These are phyloP conservation scores for Campylomormyrus numenius DNA, from an alignment of 2,113 vertebrate genomes.

Conservation along the genomic window DNA sequence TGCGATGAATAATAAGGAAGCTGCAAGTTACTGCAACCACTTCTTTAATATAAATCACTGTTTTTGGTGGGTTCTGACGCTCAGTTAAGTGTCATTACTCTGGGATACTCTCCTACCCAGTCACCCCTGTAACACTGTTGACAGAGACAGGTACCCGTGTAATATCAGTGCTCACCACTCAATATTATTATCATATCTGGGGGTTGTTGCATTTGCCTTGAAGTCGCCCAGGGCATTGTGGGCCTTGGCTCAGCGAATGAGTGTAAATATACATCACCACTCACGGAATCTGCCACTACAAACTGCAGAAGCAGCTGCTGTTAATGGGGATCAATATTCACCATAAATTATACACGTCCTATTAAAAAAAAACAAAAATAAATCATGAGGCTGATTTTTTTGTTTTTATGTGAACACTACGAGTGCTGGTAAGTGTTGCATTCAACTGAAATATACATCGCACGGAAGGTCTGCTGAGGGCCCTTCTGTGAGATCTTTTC, in stretches of 20 bases:
- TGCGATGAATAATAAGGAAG: neutral
- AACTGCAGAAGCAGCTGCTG: neutral
- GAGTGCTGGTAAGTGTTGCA: conserved; percentile 3
- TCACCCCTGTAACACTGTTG: neutral
- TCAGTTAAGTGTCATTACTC: neutral
- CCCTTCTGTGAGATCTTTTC: conserved; percentile 34
- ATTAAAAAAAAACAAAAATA: neutral
- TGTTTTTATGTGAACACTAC: conserved; percentile 21
- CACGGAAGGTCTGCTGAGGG: conserved; percentile 25
- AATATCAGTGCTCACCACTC: neutral
- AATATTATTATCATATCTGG: neutral
- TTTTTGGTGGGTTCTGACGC: neutral
- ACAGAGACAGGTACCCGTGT: neutral
- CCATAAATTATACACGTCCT: neutral
- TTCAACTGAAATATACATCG: conserved; percentile 44
- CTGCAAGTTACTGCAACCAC: neutral
- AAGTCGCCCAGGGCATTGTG: neutral
- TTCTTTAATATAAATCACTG: neutral
- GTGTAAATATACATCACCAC: neutral
- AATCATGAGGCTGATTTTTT: neutral
- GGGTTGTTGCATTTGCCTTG: neutral
- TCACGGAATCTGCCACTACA: neutral
- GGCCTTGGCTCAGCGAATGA: neutral
- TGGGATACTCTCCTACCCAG: neutral
- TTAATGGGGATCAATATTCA: neutral